Percentiles rank a stretch among this genome's conserved stretches.
Conservation (phyloP, 2,113 vertebrate species). For the Catagonus wagneri region DNA sequence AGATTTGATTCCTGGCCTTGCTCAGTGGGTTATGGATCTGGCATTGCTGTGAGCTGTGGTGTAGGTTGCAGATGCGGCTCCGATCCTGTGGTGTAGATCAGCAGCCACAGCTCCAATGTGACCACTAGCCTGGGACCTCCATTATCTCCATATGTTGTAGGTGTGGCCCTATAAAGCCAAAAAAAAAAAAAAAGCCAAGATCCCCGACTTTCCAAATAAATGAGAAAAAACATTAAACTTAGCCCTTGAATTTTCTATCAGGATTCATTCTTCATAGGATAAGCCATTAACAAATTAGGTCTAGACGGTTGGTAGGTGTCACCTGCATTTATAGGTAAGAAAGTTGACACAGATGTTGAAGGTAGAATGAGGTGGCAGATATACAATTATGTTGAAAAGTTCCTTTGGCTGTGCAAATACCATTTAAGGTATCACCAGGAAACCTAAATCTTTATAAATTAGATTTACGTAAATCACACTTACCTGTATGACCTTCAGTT, state of each 20-base stretch:
- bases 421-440: not conserved
- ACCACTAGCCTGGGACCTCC: too few species aligned
- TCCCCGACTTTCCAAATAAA: not conserved
- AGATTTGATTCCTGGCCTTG: too few species aligned
- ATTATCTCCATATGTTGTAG: too few species aligned
- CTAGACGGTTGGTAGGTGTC: not conserved
- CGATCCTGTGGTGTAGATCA: too few species aligned
- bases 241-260: not conserved
- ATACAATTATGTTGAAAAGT: not conserved
- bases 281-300: not conserved
- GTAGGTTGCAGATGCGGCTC: too few species aligned
- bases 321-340: not conserved
- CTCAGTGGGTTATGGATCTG: too few species aligned
- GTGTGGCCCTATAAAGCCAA: too few species aligned
- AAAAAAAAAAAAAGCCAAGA: constrained; percentile 44
- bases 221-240: not conserved
- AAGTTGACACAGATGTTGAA: constrained; percentile 1
- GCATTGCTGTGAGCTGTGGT: too few species aligned
- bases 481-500: not conserved
- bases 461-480: constrained; percentile 17
- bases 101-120: too few species aligned
- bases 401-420: not conserved
- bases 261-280: not conserved
- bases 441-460: constrained; percentile 47
- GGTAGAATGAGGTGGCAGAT: not conserved